Evolutionary conservation across 2,113 vertebrate species (phyloP).

Genomic region (Calidris pygmaea): DNA sequence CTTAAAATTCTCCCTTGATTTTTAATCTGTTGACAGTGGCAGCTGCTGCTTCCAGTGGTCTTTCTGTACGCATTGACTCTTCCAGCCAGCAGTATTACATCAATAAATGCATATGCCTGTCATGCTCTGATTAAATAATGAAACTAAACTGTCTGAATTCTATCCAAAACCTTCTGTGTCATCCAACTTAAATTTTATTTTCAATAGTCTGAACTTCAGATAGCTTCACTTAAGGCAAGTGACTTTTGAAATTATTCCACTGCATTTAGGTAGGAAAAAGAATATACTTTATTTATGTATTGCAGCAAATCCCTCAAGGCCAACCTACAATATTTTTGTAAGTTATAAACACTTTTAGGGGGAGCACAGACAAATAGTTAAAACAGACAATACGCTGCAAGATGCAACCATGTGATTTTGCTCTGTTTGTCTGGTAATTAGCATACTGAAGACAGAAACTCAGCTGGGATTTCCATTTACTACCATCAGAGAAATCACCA

Average conservation of each 20-base stretch:
- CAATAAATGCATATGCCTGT: constrained; percentile 30
- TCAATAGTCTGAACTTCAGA: background rate
- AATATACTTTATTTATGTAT: background rate
- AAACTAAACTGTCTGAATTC: background rate
- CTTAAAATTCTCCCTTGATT: constrained; percentile 6
- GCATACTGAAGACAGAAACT: background rate
- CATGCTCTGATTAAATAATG: background rate
- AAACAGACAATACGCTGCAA: background rate
- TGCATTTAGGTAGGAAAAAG: background rate
- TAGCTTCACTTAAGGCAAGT: background rate
- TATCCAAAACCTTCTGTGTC: background rate
- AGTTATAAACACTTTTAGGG: background rate
- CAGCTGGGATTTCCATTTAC: background rate
- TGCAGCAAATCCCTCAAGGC: background rate
- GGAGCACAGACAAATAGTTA: background rate
- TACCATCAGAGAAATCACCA: background rate
- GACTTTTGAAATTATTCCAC: background rate
- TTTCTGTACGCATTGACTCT: background rate
- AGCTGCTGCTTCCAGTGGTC: constrained; percentile 11
- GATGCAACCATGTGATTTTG: background rate
- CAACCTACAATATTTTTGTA: background rate
- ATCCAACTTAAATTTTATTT: background rate
- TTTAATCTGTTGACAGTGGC: background rate
- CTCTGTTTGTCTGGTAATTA: background rate
- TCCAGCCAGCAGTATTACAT: constrained; percentile 24